Evolutionary conservation across 2,888 invertebrate genomes (phyloP).

Genomic region (Sarcophaga caerulescens): DNA sequence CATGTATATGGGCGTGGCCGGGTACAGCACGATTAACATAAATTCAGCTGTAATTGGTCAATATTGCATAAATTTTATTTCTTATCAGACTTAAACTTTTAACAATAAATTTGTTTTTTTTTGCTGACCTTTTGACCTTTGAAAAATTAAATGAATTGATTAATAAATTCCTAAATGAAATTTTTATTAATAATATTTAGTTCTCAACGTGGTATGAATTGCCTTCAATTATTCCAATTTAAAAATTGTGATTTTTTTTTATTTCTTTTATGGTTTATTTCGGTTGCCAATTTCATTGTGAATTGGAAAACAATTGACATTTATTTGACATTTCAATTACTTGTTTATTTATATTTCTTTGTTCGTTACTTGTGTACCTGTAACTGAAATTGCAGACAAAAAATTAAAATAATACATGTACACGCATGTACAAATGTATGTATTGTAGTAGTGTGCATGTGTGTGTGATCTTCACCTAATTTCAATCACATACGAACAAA

Average conservation of each 20-base stretch:
- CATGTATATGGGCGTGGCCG: too few relatives aligned
- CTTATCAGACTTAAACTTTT: too few relatives aligned
- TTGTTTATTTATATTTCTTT: not conserved
- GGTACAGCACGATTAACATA: too few relatives aligned
- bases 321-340: constrained; percentile 32
- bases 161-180: not conserved
- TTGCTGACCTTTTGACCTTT: not conserved
- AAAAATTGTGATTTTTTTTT: not conserved
- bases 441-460: not conserved
- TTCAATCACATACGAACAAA: constrained; percentile 22
- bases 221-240: not conserved
- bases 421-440: too few relatives aligned
- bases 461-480: constrained; percentile 53
- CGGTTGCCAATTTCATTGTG: not conserved
- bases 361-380: not conserved
- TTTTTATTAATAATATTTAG: not conserved
- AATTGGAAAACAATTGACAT: constrained; percentile 8
- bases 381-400: not conserved
- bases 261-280: not conserved
- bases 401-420: not conserved
- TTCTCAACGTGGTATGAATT: not conserved
- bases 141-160: not conserved
- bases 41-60: too few relatives aligned
- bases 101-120: too few relatives aligned
- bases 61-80: too few relatives aligned